Evolutionary conservation across 1,140 invertebrate genomes (phyloP), one percentile per base, ranked within the genome.

Genomic region (Lycorma delicatula): DNA sequence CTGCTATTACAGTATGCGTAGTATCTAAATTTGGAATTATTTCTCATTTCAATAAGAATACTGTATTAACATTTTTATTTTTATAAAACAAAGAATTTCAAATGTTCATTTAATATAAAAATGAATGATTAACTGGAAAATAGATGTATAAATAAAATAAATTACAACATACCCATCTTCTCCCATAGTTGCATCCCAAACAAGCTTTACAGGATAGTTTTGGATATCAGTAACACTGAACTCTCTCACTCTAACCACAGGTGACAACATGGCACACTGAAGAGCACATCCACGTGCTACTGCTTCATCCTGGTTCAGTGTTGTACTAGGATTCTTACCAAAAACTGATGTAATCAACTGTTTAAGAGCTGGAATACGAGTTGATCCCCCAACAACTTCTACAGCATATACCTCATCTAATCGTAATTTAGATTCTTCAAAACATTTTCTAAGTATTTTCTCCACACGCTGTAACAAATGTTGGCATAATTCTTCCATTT

Each of bases 251-350:
- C 93, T 84, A 64, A 98, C 93, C 18, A 92, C 93, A 27, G 97
- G 97, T 60, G 91, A 96, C 56, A 98, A 77, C 78, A 98, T 98
- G 7, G 97, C 97, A 75, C 91, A 97, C 71, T 97, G 93, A 28
- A 98, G 75, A 26, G 96, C 94, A 74, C 94, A 97, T 1, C 96
- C 97, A 53, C 96, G 81, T 6, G 94, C 81, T 7, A 99, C 93
- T 25, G 96, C 90, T 75, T 99, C 97, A 73, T 99, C 97, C 71
- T 97, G 87, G 75, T 99, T 99, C 25, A 99, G 73, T 13, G 97
- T 98, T 1, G 96, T 99, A 38, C 91, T 94, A 16, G 91, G 83
- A 48, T 83, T 77, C 67, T 91, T 90, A 16, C 83, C 82, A 71
- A 94, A 96, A 0, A 93, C 81, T 70, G 89, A 82, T 69, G 93